A percentile compares a stretch with the other conserved stretches of the same genome.
Evolutionary conservation across 1,140 invertebrate genomes (phyloP).

Genomic region (Wiebesia pumilae): DNA sequence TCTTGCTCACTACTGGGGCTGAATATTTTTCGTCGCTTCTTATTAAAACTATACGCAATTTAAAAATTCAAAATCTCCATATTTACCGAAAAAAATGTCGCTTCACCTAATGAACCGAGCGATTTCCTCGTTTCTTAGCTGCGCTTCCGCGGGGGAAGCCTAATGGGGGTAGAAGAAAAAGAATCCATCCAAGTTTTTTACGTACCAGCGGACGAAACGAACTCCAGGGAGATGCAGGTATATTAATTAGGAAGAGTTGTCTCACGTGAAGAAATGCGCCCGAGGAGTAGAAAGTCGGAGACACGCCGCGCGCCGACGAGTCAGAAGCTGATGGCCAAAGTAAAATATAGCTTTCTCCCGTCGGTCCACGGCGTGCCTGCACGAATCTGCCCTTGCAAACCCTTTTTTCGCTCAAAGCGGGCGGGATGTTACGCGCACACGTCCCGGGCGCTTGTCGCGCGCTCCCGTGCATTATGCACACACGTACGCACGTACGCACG

Average conservation of each 20-base stretch:
- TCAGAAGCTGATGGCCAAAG: constrained; percentile 1
- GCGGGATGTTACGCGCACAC: constrained; percentile 66
- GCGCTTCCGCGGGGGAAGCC: too few species aligned
- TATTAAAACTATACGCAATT: too few species aligned
- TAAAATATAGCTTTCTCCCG: constrained; percentile 39
- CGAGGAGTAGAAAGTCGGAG: background rate
- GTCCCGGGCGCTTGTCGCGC: constrained; percentile 64
- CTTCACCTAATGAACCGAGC: background rate
- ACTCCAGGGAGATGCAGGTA: constrained; percentile 39
- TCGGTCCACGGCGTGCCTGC: constrained; percentile 19
- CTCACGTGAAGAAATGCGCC: constrained; percentile 47
- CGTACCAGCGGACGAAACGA: background rate
- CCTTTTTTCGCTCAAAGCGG: constrained; percentile 65
- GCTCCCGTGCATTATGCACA: background rate
- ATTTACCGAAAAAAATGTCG: too few species aligned
- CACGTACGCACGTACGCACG: background rate
- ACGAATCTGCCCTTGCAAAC: constrained; percentile 58
- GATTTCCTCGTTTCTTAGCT: background rate
- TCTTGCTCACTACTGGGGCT: too few species aligned
- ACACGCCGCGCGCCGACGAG: background rate
- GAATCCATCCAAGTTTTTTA: constrained; percentile 18
- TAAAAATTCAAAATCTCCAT: too few species aligned
- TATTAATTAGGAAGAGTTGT: constrained; percentile 54
- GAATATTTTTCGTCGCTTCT: too few species aligned
- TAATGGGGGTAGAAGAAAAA: background rate